A percentile compares a stretch with the other conserved stretches of the same genome.
These are phyloP conservation scores for Anthoptus insignis DNA, from an alignment of 2,888 invertebrate genomes.

Conservation along the genomic window DNA sequence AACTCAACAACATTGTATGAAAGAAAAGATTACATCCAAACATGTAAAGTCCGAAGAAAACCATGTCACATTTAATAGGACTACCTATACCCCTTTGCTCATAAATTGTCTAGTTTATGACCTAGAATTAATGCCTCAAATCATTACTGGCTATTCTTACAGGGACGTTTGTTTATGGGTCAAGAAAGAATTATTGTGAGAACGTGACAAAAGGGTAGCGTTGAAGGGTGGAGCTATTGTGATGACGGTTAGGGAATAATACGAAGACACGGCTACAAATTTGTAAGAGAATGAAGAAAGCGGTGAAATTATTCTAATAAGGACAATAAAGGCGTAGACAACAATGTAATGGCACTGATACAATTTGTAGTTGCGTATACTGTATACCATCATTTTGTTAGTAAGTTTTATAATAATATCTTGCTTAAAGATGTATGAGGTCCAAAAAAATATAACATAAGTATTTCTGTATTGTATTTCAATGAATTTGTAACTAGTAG, in stretches of 20 bases:
- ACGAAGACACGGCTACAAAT: conserved; percentile 20
- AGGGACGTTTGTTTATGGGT: conserved; percentile 80
- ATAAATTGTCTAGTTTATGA: conserved; percentile 84
- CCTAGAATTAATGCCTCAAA: conserved; percentile 81
- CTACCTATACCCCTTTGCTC: conserved; percentile 59
- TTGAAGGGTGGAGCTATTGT: conserved; percentile 53
- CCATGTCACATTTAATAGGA: conserved; percentile 83
- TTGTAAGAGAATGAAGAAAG: conserved; percentile 31
- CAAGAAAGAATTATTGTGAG: conserved; percentile 83
- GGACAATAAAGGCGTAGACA: conserved; percentile 21
- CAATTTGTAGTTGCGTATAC: conserved; percentile 11
- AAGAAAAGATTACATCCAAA: conserved; percentile 60
- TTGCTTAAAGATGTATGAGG: too few relatives aligned
- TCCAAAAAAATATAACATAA: too few relatives aligned
- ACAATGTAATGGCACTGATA: conserved; percentile 13
- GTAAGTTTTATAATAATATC: background rate
- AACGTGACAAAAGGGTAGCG: conserved; percentile 57
- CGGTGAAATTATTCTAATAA: conserved; percentile 17
- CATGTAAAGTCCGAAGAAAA: conserved; percentile 64
- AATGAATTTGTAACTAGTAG: too few relatives aligned
- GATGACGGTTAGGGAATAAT: conserved; percentile 48
- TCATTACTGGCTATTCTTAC: conserved; percentile 84
- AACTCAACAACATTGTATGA: conserved; percentile 77
- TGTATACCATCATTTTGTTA: background rate
- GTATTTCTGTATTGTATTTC: too few relatives aligned